A percentile compares a stretch with the other conserved stretches of the same genome.
Evolutionary conservation across 2,797 vertebrate species (phyloP).

Genomic region (Parauchenoglanis punctatus): DNA sequence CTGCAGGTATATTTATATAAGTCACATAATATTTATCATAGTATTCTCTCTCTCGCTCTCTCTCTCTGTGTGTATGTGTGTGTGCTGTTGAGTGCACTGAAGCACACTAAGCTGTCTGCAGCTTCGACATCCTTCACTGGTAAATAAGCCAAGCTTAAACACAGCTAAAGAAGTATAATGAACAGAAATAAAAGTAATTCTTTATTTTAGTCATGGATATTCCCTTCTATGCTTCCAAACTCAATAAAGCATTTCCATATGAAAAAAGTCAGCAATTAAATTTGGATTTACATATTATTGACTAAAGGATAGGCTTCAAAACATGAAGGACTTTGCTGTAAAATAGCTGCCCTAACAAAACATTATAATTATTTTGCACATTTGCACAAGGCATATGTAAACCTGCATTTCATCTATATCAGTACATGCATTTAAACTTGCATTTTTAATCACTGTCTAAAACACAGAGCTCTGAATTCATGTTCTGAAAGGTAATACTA

Average conservation of each 20-base stretch:
- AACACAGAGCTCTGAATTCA: neutral
- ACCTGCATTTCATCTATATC: neutral
- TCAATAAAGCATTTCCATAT: neutral
- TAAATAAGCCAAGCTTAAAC: conserved; percentile 4
- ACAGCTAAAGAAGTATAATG: conserved; percentile 1
- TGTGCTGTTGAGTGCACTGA: conserved; percentile 1
- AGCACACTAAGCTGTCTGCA: conserved; percentile 45
- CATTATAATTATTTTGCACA: neutral
- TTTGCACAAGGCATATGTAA: neutral
- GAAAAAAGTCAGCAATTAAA: neutral
- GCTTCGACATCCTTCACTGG: conserved; percentile 19
- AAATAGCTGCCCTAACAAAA: neutral
- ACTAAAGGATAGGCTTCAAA: conserved; percentile 3
- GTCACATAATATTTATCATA: conserved; percentile 7
- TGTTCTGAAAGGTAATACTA: conserved; percentile 14
- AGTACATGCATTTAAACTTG: neutral
- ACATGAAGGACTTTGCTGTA: neutral
- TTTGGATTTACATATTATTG: neutral
- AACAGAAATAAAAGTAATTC: neutral
- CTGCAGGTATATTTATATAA: conserved; percentile 10
- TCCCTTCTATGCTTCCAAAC: conserved; percentile 4
- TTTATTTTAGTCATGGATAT: neutral
- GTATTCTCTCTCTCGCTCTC: conserved; percentile 2
- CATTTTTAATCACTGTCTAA: conserved; percentile 1
- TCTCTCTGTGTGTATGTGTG: neutral